Percentiles rank a stretch among this genome's conserved stretches.
Evolutionary conservation across 2,888 invertebrate species (phyloP).

Genomic region (Pyralis farinalis): DNA sequence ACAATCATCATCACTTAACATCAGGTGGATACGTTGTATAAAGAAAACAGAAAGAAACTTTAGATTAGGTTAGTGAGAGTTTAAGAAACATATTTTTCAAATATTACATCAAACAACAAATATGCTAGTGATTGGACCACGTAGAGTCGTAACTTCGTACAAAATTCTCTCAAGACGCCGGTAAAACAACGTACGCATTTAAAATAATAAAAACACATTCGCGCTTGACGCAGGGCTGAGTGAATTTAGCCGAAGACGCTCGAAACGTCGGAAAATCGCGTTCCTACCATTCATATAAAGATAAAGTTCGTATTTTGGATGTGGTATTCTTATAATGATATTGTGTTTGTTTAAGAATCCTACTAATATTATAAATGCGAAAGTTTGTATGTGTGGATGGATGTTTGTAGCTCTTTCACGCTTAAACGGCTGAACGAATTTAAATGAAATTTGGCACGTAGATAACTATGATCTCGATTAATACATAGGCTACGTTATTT

Average conservation of each 20-base stretch:
- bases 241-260: slow-evolving; percentile 53
- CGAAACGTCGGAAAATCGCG: slow-evolving; percentile 31
- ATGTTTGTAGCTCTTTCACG: no score
- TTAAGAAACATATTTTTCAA: slow-evolving; percentile 6
- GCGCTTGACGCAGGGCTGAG: slow-evolving; percentile 55
- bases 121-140: slow-evolving; percentile 49
- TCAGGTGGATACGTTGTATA: no score
- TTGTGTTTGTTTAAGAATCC: no score
- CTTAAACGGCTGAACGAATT: no score
- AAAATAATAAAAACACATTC: slow-evolving; percentile 71
- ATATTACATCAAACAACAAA: slow-evolving; percentile 7
- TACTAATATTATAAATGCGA: no score
- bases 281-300: slow-evolving; percentile 27
- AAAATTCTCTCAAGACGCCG: slow-evolving; percentile 44
- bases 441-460: no score
- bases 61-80: no score
- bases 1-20: neutral
- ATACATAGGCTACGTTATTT: no score
- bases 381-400: no score
- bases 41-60: no score
- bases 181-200: slow-evolving; percentile 69
- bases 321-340: no score
- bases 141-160: slow-evolving; percentile 52
- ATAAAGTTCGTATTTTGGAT: slow-evolving; percentile 27
- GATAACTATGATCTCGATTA: no score